Conservation (phyloP, 2,797 vertebrate genomes). For the Poeciliopsis infans region DNA sequence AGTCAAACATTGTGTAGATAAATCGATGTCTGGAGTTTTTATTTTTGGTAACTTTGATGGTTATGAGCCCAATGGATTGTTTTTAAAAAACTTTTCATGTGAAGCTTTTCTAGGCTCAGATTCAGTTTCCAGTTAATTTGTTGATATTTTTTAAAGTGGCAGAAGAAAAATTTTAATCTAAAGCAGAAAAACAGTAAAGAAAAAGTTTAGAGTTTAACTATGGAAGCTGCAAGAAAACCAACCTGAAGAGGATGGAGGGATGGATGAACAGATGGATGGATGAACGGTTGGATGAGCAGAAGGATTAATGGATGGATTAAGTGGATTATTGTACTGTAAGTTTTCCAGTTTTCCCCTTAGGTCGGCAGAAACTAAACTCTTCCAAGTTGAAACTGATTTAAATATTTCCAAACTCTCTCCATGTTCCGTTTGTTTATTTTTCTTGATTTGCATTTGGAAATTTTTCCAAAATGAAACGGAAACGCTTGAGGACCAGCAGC, state of each 20-base stretch:
- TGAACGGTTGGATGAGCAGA: not conserved
- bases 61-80: not conserved
- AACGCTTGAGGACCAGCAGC: not conserved
- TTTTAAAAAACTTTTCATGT: no score
- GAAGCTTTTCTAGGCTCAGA: not conserved
- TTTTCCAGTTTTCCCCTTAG: not conserved
- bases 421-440: not conserved
- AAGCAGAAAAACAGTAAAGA: not conserved
- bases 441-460: not conserved
- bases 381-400: not conserved
- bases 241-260: not conserved
- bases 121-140: not conserved
- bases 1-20: not conserved
- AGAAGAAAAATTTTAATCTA: not conserved
- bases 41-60: not conserved
- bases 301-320: not conserved
- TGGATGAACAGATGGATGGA: not conserved
- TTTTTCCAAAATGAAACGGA: slow-evolving; percentile 2
- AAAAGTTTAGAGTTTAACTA: not conserved
- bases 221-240: not conserved
- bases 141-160: not conserved
- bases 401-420: no score
- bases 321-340: no score
- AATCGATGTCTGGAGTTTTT: not conserved
- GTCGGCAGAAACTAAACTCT: not conserved